Conservation (phyloP, 1,140 invertebrate genomes). For the Lasioglossum baleicum region DNA sequence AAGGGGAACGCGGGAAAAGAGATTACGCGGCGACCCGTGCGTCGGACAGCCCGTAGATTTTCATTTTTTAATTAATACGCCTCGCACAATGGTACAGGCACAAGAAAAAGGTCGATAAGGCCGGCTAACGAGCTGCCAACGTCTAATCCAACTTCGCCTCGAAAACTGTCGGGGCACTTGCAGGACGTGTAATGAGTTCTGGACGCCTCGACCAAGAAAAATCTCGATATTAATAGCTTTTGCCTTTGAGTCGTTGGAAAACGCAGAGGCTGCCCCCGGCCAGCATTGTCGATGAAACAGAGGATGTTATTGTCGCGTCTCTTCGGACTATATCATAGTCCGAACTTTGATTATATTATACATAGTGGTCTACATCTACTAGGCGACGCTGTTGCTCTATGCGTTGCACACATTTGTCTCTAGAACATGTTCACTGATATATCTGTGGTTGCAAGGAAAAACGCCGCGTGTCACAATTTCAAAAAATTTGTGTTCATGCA, state of each 20-base stretch:
- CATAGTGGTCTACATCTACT: neutral
- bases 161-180: constrained; percentile 61
- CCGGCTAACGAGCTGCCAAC: constrained; percentile 61
- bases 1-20: constrained; percentile 8
- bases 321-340: neutral
- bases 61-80: constrained; percentile 62
- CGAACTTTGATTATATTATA: no score
- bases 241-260: constrained; percentile 33
- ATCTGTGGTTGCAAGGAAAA: no score
- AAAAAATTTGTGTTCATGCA: no score
- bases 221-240: constrained; percentile 61
- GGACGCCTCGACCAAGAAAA: constrained; percentile 43
- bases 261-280: neutral
- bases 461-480: no score
- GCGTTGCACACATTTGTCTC: no score
- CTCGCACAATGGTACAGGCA: constrained; percentile 28
- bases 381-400: no score
- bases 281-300: neutral
- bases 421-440: no score
- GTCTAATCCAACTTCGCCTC: constrained; percentile 59
- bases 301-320: neutral
- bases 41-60: constrained; percentile 47
- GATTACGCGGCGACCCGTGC: constrained; percentile 42
- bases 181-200: constrained; percentile 62
- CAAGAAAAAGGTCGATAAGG: constrained; percentile 49